Evolutionary conservation across 2,113 vertebrate species (phyloP).

Genomic region (Tetrax tetrax): DNA sequence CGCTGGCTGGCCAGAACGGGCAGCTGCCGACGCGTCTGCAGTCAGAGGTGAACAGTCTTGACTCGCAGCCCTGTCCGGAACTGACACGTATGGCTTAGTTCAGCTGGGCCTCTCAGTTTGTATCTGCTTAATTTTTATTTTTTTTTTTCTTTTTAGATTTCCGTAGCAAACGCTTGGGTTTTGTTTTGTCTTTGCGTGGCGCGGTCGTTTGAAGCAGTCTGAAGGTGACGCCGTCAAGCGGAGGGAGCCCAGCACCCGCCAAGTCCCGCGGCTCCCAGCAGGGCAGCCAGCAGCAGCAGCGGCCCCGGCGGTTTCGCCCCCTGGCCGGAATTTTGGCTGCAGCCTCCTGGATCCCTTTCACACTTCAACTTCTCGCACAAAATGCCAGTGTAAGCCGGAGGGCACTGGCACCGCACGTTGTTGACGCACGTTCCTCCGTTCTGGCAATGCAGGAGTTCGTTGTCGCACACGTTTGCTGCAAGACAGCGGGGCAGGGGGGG

Average conservation of each 20-base stretch:
- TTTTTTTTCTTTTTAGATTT: background rate
- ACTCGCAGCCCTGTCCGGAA: constrained; percentile 67
- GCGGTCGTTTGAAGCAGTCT: constrained; percentile 59
- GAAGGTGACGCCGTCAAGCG: background rate
- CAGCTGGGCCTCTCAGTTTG: constrained; percentile 73
- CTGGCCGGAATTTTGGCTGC: constrained; percentile 73
- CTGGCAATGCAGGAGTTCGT: constrained; percentile 94
- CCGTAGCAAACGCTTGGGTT: background rate
- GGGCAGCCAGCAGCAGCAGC: constrained; percentile 56
- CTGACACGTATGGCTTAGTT: constrained; percentile 91
- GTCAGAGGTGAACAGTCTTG: constrained; percentile 73
- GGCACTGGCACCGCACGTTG: constrained; percentile 90
- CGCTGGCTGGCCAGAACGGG: constrained; percentile 20
- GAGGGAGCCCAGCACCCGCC: constrained; percentile 12
- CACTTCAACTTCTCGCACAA: constrained; percentile 90
- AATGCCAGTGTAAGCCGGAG: constrained; percentile 84
- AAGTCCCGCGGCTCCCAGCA: constrained; percentile 64
- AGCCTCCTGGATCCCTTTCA: constrained; percentile 83
- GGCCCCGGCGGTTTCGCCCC: background rate
- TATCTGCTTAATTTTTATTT: background rate
- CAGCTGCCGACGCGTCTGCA: constrained; percentile 75
- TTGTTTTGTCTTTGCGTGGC: constrained; percentile 52
- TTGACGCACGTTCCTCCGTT: constrained; percentile 92
- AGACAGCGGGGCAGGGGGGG: constrained; percentile 25
- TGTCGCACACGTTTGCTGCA: constrained; percentile 95